Evolutionary conservation across 2,113 vertebrate genomes (phyloP), one percentile per base, ranked within the genome.

Genomic region (Microcebus murinus): DNA sequence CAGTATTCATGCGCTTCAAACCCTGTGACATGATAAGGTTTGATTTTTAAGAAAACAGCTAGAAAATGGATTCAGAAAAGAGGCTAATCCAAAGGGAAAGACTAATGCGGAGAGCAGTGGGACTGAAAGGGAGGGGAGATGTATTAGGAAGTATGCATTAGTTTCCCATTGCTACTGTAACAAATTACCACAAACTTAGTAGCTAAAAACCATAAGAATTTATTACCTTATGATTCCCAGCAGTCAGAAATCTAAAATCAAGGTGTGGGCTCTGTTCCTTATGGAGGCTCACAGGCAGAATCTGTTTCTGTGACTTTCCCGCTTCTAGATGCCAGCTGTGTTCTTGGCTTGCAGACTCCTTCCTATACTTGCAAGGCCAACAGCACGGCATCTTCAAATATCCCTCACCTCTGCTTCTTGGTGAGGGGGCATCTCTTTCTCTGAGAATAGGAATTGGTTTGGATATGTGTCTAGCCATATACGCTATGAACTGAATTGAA

Each of bases 61-160:
- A 93, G 70, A 95, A 36, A 36, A 10, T 70, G 39, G 50, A 71
- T 96, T 94, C 61, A 79, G 82, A 96, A 83, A 68, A 84, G 36
- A 92, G 59, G 71, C 31, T 25, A 73, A 29, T 74, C 34, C 1
- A 36, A 70, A 80, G 34, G 68, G 31, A 39, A 81, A 81, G 74
- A 34, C 36, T 42, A 34, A 13, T 1, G 6, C 65, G n/a, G 68
- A 87, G 23, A 71, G 21, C 71, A 34, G 48, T 50, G 48, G 45
- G 20, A 70, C 65, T 36, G 50, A 68, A 15, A 8, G 15, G 63
- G 21, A 7, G 55, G 29, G 4, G 25, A 92, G 34, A 39, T 71
- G 12, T 15, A 10, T 84, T n/a, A 15, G 9, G 14, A 34, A 18
- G 27, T n/a, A 3, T 25, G 3, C 57, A 25, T 6, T 71, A 13